Evolutionary conservation across 2,113 vertebrate genomes (phyloP), one percentile per base, ranked within the genome.

Genomic region (Petaurus breviceps): DNA sequence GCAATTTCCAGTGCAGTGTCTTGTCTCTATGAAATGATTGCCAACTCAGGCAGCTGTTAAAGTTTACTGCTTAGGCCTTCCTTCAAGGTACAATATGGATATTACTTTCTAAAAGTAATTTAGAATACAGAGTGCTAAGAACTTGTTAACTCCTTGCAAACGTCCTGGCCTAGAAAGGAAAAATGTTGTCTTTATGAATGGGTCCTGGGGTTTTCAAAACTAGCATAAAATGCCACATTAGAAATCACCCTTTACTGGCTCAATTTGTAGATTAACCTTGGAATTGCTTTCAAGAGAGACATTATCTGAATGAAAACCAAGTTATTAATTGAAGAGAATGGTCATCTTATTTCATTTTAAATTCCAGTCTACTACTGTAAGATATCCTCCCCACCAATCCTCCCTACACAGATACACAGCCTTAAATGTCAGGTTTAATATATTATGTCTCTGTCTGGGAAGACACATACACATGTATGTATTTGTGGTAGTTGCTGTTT

Each of bases 21-120:
- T 99, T 99, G 98, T 99, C 98, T 99, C 96, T 98, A 95, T 98
- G 98, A 99, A 99, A 99, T 98, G 98, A 98, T 98, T 99, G 98
- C 98, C 98, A 98, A 98, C 98, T 98, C 98, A 98, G 97, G 97
- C 98, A 98, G 98, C 98, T 77, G 7, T 99, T 99, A 99, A 99
- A 98, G 98, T 99, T 99, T 99, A 99, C 98, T 98, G 97, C 98
- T 98, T 98, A 98, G 98, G 97, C 98, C 98, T 98, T 98, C 97
- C 97, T 99, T 98, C 98, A 99, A 98, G 98, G 98, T 98, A 97
- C 97, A 97, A 96, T 98, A 98, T 98, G 98, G 98, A 96, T 98
- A 99, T 98, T 98, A 98, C 96, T 97, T 98, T 98, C 93, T 94
- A 95, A 96, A 99, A 98, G 98, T 98, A 98, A 98, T 98, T 99